Percentiles rank a stretch among this genome's conserved stretches.
Conservation (phyloP, 2,113 vertebrate species). For the Lathamus discolor region DNA sequence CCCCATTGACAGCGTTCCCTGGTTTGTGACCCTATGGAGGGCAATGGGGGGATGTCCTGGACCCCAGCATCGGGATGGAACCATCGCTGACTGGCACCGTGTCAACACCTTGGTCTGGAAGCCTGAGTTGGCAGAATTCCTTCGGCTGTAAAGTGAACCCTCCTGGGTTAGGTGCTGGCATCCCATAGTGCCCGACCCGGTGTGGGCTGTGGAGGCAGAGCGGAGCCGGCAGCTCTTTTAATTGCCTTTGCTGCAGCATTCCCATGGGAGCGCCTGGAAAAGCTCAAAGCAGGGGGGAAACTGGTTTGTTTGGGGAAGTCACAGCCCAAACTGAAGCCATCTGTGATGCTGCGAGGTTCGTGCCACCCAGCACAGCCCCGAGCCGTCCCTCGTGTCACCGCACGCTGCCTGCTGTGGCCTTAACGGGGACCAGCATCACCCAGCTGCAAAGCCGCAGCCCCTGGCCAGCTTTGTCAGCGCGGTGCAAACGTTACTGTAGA, state of each 20-base stretch:
- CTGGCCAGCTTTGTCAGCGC: too few relatives aligned
- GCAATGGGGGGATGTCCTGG: neutral
- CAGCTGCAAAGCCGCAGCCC: neutral
- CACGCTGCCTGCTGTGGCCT: neutral
- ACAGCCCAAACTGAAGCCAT: neutral
- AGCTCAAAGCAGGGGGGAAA: neutral
- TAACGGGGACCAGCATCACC: rapidly evolving
- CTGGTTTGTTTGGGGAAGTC: neutral
- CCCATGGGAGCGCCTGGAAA: neutral
- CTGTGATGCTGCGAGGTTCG: rapidly evolving
- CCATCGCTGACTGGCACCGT: rapidly evolving
- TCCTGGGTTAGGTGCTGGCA: rapidly evolving
- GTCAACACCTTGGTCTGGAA: neutral
- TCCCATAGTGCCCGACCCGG: rapidly evolving
- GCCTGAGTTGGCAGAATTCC: rapidly evolving
- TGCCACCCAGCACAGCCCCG: neutral
- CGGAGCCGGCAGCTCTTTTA: neutral
- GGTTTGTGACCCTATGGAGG: neutral
- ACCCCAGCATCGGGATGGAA: neutral
- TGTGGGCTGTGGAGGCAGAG: neutral
- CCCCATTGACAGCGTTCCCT: neutral
- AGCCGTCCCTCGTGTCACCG: neutral
- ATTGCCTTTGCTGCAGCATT: neutral
- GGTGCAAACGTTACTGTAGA: rapidly evolving
- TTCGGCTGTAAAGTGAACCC: neutral